Evolutionary conservation across 2,113 vertebrate species (phyloP).

Genomic region (Naja naja): DNA sequence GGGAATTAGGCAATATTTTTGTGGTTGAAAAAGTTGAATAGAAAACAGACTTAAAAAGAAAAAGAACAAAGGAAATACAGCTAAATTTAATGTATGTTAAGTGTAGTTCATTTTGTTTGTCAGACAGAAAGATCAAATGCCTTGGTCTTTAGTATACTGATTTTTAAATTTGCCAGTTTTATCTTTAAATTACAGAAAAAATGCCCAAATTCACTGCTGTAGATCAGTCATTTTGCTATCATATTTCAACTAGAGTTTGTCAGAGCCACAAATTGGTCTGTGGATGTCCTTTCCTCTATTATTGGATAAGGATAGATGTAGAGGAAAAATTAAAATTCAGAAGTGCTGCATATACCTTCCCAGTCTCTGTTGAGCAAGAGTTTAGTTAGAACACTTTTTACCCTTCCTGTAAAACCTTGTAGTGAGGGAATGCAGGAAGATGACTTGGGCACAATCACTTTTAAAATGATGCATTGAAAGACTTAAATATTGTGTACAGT

Average conservation of each 20-base stretch:
- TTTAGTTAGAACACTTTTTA: not conserved
- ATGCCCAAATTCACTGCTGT: not conserved
- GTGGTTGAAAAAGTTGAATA: not conserved
- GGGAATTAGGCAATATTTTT: not conserved
- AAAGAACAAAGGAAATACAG: not conserved
- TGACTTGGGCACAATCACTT: not conserved
- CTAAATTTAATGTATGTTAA: not conserved
- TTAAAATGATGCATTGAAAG: not conserved
- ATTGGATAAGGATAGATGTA: not conserved
- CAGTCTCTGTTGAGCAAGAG: not conserved
- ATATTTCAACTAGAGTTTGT: not conserved
- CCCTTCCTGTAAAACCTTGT: not conserved
- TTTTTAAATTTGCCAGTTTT: not conserved
- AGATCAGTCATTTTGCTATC: not conserved
- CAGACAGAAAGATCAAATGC: not conserved
- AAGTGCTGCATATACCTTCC: not conserved
- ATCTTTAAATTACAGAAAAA: not conserved
- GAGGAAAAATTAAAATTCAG: not conserved
- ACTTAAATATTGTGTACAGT: not conserved
- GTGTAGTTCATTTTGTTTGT: not conserved
- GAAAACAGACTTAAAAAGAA: not conserved
- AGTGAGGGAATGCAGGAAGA: not conserved
- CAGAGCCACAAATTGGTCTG: not conserved
- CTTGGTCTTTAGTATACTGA: not conserved
- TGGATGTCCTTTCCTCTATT: not conserved